Base-by-base conservation (phyloP, 35 echinoderm and acorn worm genomes). In the Patiria miniata region DNA sequence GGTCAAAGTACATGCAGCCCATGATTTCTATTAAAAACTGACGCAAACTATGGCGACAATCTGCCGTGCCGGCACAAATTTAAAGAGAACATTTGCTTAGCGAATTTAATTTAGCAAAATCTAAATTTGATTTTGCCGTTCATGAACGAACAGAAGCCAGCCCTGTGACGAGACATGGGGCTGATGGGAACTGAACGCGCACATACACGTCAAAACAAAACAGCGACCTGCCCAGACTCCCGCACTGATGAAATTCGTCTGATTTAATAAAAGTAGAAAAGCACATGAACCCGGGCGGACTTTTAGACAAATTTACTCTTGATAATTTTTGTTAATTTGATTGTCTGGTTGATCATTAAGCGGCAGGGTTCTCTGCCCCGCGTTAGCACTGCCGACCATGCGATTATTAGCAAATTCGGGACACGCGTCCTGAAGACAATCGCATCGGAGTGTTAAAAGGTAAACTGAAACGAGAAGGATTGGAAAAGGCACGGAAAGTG, bases 251-350 rank as follows among this genome's bases (percentile, higher is more conserved):
- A 73, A 73, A 73, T 73, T 73, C 65, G 34, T 26, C 34, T 73
- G 65, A 73, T 73, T 73, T 73, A 73, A 73, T 73, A 73, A 73
- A 69, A 28, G 34, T 73, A 23, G 26, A 73, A 73, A 73, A 73
- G 65, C 34, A 73, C 65, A 73, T 34, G 65, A 73, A 73, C 65
- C 34, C 65, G 33, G 65, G 23, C 34, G 65, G 34, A 34, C 65
- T 73, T 32, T 73, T 26, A 73, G 26, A 73, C 23, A 3, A 26
- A 73, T 73, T 73, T 30, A 73, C 65, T 73, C 18, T 73, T 73
- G 34, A 32, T 73, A 73, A 32, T 73, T 73, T 73, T 34, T 73
- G 65, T 32, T 73, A 14, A 73, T 73, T 73, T 73, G 65, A 73
- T 73, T 5, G 65, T 73, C 65, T 73, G 34, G 65, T 73, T 73